A percentile compares a stretch with the other conserved stretches of the same genome.
Evolutionary conservation across 1,140 invertebrate species (phyloP).

Genomic region (Scaptomyza pallida): DNA sequence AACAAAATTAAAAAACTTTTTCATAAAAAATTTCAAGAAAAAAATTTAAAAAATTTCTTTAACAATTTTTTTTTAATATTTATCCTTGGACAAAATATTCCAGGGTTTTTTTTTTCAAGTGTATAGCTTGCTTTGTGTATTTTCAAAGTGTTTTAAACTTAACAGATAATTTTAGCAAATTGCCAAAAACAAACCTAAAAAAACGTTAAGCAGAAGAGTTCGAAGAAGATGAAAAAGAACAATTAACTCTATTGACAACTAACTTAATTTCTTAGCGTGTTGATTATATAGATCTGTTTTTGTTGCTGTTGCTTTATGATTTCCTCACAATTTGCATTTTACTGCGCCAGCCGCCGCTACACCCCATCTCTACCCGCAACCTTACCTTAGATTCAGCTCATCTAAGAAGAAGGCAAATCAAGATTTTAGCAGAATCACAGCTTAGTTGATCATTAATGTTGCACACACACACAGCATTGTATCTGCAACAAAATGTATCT

Average conservation of each 20-base stretch:
- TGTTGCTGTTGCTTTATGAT: conserved; percentile 5
- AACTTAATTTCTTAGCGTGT: conserved; percentile 6
- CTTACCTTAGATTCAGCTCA: too few relatives aligned
- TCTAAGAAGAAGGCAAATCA: conserved; percentile 28
- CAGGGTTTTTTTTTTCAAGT: neutral
- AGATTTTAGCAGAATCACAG: conserved; percentile 46
- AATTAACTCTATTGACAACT: conserved; percentile 12
- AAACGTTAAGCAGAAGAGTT: neutral
- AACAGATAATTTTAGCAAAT: conserved; percentile 30
- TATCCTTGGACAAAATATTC: neutral
- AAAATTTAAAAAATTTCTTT: too few relatives aligned
- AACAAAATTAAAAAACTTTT: too few relatives aligned
- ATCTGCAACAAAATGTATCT: neutral
- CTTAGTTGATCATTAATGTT: conserved; percentile 62
- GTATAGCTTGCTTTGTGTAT: neutral
- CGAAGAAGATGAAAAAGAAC: conserved; percentile 5
- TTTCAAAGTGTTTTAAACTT: conserved; percentile 5
- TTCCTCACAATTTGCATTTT: conserved; percentile 35
- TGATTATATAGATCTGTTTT: neutral
- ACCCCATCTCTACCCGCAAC: too few relatives aligned
- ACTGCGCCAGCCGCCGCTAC: neutral
- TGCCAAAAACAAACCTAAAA: conserved; percentile 4
- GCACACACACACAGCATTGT: conserved; percentile 29
- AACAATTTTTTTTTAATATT: too few relatives aligned
- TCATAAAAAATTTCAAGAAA: too few relatives aligned